Percentiles rank a stretch among this genome's conserved stretches.
These are phyloP conservation scores for Pogonocichla stellata DNA, from an alignment of 2,113 vertebrate genomes.

Conservation along the genomic window DNA sequence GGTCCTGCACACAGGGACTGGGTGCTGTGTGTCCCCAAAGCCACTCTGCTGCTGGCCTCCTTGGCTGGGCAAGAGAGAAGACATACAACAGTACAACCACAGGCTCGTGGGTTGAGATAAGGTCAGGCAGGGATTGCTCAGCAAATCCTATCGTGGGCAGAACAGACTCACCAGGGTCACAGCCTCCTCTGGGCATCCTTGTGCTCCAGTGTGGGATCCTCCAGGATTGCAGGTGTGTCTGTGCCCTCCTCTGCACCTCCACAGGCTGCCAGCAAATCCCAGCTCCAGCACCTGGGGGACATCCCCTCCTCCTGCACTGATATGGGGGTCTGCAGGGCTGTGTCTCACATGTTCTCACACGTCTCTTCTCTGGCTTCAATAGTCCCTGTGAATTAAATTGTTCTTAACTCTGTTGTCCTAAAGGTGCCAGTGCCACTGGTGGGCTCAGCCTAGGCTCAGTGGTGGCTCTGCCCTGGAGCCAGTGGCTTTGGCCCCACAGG, in stretches of 20 bases:
- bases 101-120: not conserved
- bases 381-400: fast-evolving
- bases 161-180: not conserved
- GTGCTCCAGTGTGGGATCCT: not conserved
- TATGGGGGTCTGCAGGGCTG: not conserved
- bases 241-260: not conserved
- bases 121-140: not conserved
- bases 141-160: not conserved
- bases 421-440: not conserved
- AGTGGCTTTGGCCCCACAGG: fast-evolving
- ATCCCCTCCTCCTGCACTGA: not conserved
- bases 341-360: not conserved
- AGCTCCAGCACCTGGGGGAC: not conserved
- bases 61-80: no score
- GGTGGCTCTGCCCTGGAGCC: not conserved
- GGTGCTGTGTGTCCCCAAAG: fast-evolving
- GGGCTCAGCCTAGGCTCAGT: not conserved
- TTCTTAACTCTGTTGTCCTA: not conserved
- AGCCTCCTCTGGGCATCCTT: not conserved
- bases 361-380: no score
- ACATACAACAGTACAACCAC: not conserved
- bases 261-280: not conserved
- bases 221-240: not conserved
- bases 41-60: not conserved
- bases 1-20: not conserved